These are phyloP conservation scores for Eptatretus burgeri DNA, from an alignment of 2,113 vertebrate species.

Conservation along the genomic window DNA sequence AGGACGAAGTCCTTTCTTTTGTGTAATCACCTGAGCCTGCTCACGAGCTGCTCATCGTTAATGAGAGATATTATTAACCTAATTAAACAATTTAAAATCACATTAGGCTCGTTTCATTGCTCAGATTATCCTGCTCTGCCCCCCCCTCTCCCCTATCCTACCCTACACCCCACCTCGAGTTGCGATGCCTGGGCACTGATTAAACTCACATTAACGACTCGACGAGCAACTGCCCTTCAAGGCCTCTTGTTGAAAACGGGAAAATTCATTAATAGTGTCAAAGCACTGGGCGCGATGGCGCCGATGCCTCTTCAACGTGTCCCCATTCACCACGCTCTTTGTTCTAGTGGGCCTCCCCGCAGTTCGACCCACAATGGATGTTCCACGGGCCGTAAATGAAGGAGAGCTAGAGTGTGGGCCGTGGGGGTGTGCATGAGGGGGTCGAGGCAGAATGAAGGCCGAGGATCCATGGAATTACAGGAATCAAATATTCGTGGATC, in stretches of 20 bases:
- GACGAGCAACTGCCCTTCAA: no score
- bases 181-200: neutral
- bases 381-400: no score
- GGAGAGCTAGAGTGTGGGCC: no score
- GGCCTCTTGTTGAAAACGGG: no score
- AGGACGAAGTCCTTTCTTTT: no score
- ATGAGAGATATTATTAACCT: slow-evolving; percentile 2
- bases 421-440: no score
- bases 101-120: neutral
- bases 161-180: neutral
- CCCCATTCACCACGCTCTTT: neutral
- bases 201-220: no score
- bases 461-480: no score
- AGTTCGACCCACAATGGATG: no score
- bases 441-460: no score
- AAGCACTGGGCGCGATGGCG: neutral
- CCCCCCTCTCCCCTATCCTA: neutral
- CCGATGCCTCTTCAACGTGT: neutral
- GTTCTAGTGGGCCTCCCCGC: neutral
- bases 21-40: no score
- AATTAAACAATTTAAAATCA: neutral
- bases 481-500: no score
- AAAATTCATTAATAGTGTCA: slow-evolving; percentile 1
- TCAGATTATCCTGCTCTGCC: neutral
- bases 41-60: neutral